A percentile compares a stretch with the other conserved stretches of the same genome.
Conservation (phyloP, 2,113 vertebrate species). For the Helogale parvula region DNA sequence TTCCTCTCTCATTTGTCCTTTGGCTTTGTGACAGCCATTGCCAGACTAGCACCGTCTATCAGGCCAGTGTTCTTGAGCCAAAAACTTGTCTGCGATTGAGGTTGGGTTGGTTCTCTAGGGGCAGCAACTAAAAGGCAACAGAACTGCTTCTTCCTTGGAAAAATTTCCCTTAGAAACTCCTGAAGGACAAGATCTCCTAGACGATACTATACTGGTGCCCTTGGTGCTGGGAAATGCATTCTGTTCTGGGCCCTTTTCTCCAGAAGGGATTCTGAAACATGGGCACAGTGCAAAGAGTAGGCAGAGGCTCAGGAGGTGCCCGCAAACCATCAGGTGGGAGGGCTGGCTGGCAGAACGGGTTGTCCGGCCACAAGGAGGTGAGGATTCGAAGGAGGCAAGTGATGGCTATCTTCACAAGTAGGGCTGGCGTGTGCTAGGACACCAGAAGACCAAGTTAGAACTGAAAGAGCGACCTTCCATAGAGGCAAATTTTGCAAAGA, state of each 20-base stretch:
- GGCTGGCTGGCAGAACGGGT: background rate
- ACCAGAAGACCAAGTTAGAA: background rate
- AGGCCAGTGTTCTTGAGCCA: background rate
- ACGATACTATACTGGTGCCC: background rate
- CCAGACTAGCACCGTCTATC: background rate
- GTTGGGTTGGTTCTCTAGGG: background rate
- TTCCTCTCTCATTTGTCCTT: background rate
- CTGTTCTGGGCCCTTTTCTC: background rate
- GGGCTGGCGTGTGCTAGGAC: background rate
- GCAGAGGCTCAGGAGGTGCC: background rate
- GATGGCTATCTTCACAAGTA: background rate
- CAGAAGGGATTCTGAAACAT: background rate
- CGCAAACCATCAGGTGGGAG: background rate
- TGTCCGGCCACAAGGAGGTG: background rate
- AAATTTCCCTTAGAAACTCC: background rate
- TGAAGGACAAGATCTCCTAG: background rate
- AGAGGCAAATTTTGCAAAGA: constrained; percentile 12
- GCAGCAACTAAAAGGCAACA: background rate
- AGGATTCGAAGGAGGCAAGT: background rate
- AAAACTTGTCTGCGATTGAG: background rate
- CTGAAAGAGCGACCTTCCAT: background rate
- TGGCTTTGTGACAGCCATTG: background rate
- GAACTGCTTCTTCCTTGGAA: background rate
- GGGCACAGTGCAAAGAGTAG: background rate
- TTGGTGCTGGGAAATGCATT: background rate